Conservation (phyloP, 2,797 vertebrate species). For the Carduelis carduelis region DNA sequence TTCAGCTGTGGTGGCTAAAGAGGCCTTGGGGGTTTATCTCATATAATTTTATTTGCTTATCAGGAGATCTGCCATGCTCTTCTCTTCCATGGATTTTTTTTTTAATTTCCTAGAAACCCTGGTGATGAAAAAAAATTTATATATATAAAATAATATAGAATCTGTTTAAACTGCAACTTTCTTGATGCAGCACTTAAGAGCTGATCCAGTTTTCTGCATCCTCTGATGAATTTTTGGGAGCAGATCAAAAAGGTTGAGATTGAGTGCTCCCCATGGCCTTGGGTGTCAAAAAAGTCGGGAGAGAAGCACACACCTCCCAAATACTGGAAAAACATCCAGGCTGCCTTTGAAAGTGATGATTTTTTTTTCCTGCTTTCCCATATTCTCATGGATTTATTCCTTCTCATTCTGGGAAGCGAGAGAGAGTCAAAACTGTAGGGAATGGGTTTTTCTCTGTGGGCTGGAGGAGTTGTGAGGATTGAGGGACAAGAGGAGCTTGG, state of each 20-base stretch:
- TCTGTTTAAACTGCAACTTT: not conserved
- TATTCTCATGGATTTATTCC: not conserved
- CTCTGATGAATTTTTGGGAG: not conserved
- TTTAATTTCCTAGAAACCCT: not conserved
- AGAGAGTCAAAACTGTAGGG: not conserved
- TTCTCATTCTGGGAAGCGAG: rapidly evolving
- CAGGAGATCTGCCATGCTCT: not conserved
- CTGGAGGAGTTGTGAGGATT: not conserved
- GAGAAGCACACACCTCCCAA: not conserved
- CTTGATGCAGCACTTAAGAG: not conserved
- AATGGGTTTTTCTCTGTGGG: rapidly evolving
- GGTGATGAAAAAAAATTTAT: too few relatives aligned
- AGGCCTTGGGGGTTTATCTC: not conserved
- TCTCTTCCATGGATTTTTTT: not conserved
- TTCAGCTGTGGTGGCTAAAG: not conserved
- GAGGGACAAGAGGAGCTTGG: not conserved
- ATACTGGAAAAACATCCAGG: not conserved
- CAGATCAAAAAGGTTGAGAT: not conserved
- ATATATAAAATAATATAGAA: not conserved
- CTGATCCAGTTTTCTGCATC: constrained; percentile 1
- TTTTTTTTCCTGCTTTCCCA: not conserved
- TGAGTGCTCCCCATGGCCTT: not conserved
- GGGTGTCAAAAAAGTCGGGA: not conserved
- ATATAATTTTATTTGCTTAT: not conserved
- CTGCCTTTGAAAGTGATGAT: not conserved